Evolutionary conservation across 2,113 vertebrate genomes (phyloP).

Genomic region (Caloenas nicobarica): DNA sequence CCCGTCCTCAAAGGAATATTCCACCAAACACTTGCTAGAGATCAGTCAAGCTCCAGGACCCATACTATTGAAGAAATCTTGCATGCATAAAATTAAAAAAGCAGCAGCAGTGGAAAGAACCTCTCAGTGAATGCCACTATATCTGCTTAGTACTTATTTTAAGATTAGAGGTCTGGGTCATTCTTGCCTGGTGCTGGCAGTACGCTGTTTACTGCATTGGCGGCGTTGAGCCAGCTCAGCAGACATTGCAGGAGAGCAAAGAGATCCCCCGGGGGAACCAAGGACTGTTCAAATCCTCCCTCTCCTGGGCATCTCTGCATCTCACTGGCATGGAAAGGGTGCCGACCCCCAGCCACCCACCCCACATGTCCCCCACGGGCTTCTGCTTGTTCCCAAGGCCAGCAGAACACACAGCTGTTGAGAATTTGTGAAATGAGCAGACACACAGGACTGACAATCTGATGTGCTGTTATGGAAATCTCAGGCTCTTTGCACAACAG

Average conservation of each 20-base stretch:
- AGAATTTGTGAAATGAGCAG: not conserved
- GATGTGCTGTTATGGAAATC: not conserved
- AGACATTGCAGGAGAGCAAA: not conserved
- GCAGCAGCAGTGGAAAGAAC: not conserved
- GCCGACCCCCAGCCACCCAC: not conserved
- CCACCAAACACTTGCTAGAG: not conserved
- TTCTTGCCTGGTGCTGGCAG: not conserved
- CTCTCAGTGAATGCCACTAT: not conserved
- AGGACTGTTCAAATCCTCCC: not conserved
- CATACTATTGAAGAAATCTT: not conserved
- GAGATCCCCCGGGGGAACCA: not conserved
- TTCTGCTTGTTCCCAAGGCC: not conserved
- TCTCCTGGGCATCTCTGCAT: not conserved
- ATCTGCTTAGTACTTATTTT: not conserved
- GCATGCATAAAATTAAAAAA: not conserved
- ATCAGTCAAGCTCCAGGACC: not conserved
- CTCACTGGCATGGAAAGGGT: not conserved
- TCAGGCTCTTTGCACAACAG: not conserved
- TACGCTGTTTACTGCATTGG: not conserved
- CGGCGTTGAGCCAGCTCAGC: accelerated
- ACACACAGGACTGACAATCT: not conserved
- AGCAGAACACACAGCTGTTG: not conserved
- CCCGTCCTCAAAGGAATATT: not conserved
- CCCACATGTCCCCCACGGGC: not conserved
- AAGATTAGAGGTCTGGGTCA: not conserved